Base-by-base conservation (phyloP, 2,888 invertebrate species). In the Acanthopleura granulata region DNA sequence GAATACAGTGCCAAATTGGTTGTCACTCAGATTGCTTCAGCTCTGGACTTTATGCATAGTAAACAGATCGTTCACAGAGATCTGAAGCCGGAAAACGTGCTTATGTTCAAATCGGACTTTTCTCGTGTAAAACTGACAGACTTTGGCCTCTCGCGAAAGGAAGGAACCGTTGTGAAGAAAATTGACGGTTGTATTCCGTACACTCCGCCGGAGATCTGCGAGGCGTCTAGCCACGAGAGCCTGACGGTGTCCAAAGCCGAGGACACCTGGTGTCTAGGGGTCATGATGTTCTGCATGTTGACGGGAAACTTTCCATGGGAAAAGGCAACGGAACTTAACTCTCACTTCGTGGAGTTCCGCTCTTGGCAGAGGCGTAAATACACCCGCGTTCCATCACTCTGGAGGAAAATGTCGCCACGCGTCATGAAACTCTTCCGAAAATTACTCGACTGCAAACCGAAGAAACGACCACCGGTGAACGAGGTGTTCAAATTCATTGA, bases 241-340 rank as follows among this genome's bases (percentile, higher is more conserved):
- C 94, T 91, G 91, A 95, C 96, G 91, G 95, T 97, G 78, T 93
- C 95, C 89, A 94, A 95, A 25, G 22, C 62, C 9, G 96, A 96
- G 88, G 98, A 98, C 91, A 94, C 97, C 82, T 98, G 98, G 98
- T 97, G 98, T 91, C 95, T 97, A 90, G 98, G 96, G n/a, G 95
- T 98, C 89, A 95, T 98, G 85, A 93, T 97, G 90, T 97, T 97
- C 91, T 96, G 97, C 81, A 96, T 96, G 90, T 92, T 98, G 78
- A 97, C 97, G 74, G 97, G 97, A 73, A 96, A 96, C 77, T 90
- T 91, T 75, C 89, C 89, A 77, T 97, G 97, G 89, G 97, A 98
- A 91, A 95, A 96, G 69, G 94, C 97, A 83, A 96, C 95, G 79
- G 74, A 74, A 51, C 66, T 70, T 12, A 82, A 85, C 74, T 27